These are phyloP conservation scores for Sinocyclocheilus anophthalmus DNA, from an alignment of 2,113 vertebrate species.

Conservation along the genomic window DNA sequence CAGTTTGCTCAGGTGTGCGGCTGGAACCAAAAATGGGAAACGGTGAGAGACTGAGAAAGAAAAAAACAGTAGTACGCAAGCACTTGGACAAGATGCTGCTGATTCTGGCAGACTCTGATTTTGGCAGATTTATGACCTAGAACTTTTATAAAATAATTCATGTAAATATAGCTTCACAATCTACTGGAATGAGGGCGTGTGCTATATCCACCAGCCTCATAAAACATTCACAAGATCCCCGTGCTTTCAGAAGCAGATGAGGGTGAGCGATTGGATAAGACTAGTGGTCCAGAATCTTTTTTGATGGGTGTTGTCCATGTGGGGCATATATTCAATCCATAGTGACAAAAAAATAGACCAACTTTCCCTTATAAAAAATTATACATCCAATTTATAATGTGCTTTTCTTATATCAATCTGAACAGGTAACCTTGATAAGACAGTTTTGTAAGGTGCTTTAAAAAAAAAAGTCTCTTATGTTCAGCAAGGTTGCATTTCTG, in stretches of 20 bases:
- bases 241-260: conserved; percentile 31
- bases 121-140: conserved; percentile 19
- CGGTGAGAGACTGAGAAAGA: background rate
- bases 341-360: background rate
- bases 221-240: conserved; percentile 45
- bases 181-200: conserved; percentile 41
- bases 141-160: conserved; percentile 55
- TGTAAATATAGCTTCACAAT: conserved; percentile 59
- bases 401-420: background rate
- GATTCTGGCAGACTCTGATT: conserved; percentile 12
- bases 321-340: background rate
- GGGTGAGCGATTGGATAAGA: background rate
- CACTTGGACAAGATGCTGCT: background rate
- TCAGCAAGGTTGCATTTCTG: too few relatives aligned
- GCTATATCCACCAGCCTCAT: conserved; percentile 44
- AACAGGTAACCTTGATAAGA: background rate
- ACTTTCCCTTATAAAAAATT: background rate
- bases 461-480: background rate
- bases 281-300: background rate
- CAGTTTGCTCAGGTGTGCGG: conserved; percentile 36
- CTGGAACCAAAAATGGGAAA: conserved; percentile 31
- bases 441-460: background rate
- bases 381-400: background rate
- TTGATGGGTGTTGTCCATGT: background rate
- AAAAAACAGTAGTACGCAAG: background rate